Percentiles rank a stretch among this genome's conserved stretches.
phyloP scores from a whole-genome alignment of 92 coral and sea anemone species.

The Micromussa lordhowensis region DNA sequence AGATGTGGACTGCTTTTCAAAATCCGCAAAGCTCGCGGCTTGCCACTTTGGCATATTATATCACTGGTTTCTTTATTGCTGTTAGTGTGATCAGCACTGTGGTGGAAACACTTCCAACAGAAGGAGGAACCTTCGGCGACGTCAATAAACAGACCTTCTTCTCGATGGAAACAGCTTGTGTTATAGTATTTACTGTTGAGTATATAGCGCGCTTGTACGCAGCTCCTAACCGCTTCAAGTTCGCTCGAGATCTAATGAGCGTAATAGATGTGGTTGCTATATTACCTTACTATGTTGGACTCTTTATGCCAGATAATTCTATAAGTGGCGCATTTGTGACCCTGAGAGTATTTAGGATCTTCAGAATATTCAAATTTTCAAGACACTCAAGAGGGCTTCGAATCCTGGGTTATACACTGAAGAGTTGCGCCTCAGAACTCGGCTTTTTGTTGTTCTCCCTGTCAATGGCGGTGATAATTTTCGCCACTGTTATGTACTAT shows the following conservation, averaged over 20 bases:
- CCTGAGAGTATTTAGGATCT: constrained; percentile 98
- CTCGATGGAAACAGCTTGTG: constrained; percentile 96
- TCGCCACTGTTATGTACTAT: constrained; percentile 98
- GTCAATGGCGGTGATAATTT: constrained; percentile 98
- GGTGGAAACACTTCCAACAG: constrained; percentile 92
- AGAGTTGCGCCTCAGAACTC: constrained; percentile 98
- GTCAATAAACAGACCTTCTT: constrained; percentile 82
- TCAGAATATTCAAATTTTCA: constrained; percentile 99
- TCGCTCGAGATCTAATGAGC: constrained; percentile 96
- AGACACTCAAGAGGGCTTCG: constrained; percentile 99
- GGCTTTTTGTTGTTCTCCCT: constrained; percentile 96
- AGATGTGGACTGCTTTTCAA: constrained; percentile 99
- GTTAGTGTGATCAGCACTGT: constrained; percentile 97
- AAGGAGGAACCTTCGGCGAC: constrained; percentile 76
- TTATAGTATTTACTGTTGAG: constrained; percentile 95
- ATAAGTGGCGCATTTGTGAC: constrained; percentile 99
- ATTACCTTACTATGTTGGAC: constrained; percentile 92
- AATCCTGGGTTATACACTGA: constrained; percentile 93
- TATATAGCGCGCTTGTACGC: constrained; percentile 93
- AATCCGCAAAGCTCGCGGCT: constrained; percentile 97
- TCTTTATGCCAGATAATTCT: constrained; percentile 94
- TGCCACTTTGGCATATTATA: constrained; percentile 88
- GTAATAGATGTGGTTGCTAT: constrained; percentile 97
- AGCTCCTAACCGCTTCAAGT: constrained; percentile 94
- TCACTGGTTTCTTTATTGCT: constrained; percentile 97